phyloP scores from a whole-genome alignment of 2,797 vertebrate species.

The Malurus splendens region DNA sequence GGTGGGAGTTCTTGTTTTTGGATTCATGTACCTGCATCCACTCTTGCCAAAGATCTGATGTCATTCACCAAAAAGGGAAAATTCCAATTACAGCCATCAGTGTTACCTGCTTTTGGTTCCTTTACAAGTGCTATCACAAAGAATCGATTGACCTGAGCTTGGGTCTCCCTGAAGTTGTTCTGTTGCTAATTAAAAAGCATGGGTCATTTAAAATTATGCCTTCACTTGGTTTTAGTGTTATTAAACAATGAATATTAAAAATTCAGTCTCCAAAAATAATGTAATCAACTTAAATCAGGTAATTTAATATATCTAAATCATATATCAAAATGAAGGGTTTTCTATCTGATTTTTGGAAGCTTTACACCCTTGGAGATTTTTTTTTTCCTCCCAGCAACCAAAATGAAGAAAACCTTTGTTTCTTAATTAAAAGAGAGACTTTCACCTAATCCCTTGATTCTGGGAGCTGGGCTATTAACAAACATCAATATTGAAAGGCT shows the following conservation, averaged over 20 bases:
- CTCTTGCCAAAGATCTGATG: not conserved
- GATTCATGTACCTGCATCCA: not conserved
- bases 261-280: not conserved
- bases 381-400: not conserved
- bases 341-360: not conserved
- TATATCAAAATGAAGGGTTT: not conserved
- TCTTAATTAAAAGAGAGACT: conserved; percentile 14
- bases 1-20: not conserved
- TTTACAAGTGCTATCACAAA: not conserved
- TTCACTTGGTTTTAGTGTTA: not conserved
- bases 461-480: not conserved
- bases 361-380: not conserved
- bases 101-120: not conserved
- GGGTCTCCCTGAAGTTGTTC: not conserved
- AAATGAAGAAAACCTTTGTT: not conserved
- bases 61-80: not conserved
- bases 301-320: not conserved
- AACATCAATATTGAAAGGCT: not conserved
- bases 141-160: not conserved
- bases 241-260: not conserved
- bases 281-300: not conserved
- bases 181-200: not conserved
- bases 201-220: not conserved
- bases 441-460: not conserved
- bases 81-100: not conserved